Evolutionary conservation across 2,888 invertebrate species (phyloP).

Genomic region (Caenorhabditis afra): DNA sequence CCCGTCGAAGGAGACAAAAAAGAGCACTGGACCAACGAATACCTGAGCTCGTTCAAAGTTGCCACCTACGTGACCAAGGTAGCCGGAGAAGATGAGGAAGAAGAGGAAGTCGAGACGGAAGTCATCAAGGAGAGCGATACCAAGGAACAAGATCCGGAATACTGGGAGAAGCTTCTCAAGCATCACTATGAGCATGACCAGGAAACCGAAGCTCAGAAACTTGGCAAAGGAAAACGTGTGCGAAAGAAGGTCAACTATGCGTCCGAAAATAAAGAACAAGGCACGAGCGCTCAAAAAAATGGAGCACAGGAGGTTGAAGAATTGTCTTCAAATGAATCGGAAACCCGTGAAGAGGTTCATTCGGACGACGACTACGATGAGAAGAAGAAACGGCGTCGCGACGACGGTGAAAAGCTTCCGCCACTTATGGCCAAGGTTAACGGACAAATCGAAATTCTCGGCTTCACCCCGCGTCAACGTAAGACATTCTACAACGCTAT

Average conservation of each 20-base stretch:
- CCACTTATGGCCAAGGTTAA: conserved; percentile 91
- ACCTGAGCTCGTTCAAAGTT: conserved; percentile 89
- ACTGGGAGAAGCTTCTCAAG: conserved; percentile 97
- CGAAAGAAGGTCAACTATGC: conserved; percentile 83
- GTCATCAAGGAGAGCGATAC: conserved; percentile 94
- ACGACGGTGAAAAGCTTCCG: conserved; percentile 91
- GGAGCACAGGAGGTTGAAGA: conserved; percentile 68
- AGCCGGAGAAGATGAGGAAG: conserved; percentile 88
- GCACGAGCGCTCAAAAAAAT: conserved; percentile 71
- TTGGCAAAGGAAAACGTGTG: conserved; percentile 90
- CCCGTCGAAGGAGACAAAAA: conserved; percentile 71
- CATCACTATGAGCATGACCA: conserved; percentile 99
- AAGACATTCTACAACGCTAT: conserved; percentile 99
- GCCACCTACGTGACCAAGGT: conserved; percentile 90
- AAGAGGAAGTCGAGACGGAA: conserved; percentile 87
- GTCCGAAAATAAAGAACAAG: conserved; percentile 77
- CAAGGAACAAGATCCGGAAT: conserved; percentile 96
- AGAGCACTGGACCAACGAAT: conserved; percentile 97
- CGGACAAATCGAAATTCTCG: conserved; percentile 86
- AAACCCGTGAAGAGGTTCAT: conserved; percentile 86
- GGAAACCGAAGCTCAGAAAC: conserved; percentile 85
- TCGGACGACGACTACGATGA: conserved; percentile 90
- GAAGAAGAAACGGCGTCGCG: conserved; percentile 66
- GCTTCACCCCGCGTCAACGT: conserved; percentile 97
- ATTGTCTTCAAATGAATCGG: conserved; percentile 57